Percentiles rank a stretch among this genome's conserved stretches.
Conservation (phyloP, 2,888 invertebrate genomes). For the Ariolimax columbianus region DNA sequence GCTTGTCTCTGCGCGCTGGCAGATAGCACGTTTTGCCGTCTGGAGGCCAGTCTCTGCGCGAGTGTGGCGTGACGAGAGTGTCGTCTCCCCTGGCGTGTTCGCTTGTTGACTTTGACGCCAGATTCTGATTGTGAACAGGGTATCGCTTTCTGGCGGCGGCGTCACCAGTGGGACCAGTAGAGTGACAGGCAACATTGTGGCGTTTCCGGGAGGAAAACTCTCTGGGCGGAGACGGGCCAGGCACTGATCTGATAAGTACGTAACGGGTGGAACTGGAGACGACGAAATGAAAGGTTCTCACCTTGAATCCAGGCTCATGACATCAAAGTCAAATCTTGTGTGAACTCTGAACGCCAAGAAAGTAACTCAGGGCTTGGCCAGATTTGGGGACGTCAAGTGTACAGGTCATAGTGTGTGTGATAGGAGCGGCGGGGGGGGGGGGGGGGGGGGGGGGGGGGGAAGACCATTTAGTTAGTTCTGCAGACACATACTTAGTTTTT, state of each 20-base stretch:
- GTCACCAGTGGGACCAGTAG: slow-evolving; percentile 20
- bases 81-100: slow-evolving; percentile 20
- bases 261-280: slow-evolving; percentile 12
- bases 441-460: no score
- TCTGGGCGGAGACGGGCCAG: slow-evolving; percentile 18
- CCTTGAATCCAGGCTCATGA: no score
- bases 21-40: slow-evolving; percentile 24
- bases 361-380: no score
- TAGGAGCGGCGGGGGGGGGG: no score
- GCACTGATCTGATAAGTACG: slow-evolving; percentile 41
- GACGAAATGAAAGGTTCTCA: not conserved
- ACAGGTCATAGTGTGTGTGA: no score
- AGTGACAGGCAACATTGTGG: slow-evolving; percentile 33
- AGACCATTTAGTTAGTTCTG: no score
- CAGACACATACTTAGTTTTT: no score
- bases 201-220: slow-evolving; percentile 24
- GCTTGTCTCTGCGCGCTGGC: not conserved
- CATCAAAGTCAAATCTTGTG: no score
- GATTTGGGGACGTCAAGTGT: no score
- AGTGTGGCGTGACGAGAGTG: slow-evolving; percentile 13
- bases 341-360: no score
- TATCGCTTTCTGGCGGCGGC: slow-evolving; percentile 14
- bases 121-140: slow-evolving; percentile 26
- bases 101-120: slow-evolving; percentile 42
- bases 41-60: not conserved